Evolutionary conservation across 2,888 invertebrate species (phyloP).

Genomic region (Anthrax anthrax): DNA sequence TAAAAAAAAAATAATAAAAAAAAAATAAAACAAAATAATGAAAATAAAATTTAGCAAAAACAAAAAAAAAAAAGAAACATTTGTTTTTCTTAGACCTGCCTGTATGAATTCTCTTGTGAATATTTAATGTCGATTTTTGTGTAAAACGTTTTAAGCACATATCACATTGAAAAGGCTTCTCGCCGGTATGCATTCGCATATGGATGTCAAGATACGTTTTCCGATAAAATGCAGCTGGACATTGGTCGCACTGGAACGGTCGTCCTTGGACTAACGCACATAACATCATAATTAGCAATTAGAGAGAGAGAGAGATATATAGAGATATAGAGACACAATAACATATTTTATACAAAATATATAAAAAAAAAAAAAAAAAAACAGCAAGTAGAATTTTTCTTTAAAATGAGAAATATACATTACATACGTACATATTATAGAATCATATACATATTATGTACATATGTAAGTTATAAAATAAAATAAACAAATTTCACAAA

Average conservation of each 20-base stretch:
- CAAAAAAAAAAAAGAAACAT: background rate
- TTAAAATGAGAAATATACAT: too few species aligned
- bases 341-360: too few species aligned
- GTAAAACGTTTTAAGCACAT: conserved; percentile 54
- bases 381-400: too few species aligned
- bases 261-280: conserved; percentile 15
- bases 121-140: conserved; percentile 68
- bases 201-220: conserved; percentile 40
- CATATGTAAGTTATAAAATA: too few species aligned
- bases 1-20: too few species aligned
- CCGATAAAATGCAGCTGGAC: conserved; percentile 43
- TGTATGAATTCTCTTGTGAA: conserved; percentile 67
- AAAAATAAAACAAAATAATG: background rate
- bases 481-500: too few species aligned
- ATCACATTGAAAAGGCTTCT: conserved; percentile 20
- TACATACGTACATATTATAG: too few species aligned
- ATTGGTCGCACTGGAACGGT: conserved; percentile 38
- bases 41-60: background rate
- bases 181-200: conserved; percentile 33
- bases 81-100: conserved; percentile 24
- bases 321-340: too few species aligned
- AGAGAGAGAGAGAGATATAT: too few species aligned
- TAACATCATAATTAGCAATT: too few species aligned
- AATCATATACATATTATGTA: too few species aligned
- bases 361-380: too few species aligned